phyloP scores from a whole-genome alignment of 2,888 invertebrate genomes.

The Syritta pipiens region DNA sequence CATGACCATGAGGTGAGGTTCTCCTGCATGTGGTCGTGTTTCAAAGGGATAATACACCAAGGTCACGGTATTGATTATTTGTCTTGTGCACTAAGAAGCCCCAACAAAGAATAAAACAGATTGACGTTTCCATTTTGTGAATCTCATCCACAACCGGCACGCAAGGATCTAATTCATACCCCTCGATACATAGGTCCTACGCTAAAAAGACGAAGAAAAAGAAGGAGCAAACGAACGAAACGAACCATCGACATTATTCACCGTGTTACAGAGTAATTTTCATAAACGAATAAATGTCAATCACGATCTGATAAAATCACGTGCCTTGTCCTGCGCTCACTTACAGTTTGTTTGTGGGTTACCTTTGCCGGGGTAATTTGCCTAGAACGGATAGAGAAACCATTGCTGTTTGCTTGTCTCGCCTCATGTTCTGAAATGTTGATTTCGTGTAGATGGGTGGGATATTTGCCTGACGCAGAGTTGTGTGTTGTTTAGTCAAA shows the following conservation, averaged over 20 bases:
- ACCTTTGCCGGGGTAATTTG: slow-evolving; percentile 15
- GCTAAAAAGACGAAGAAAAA: no score
- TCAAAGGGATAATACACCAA: slow-evolving; percentile 40
- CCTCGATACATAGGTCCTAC: background rate
- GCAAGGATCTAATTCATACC: slow-evolving; percentile 40
- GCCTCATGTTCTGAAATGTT: slow-evolving; percentile 40
- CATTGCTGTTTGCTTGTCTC: slow-evolving; percentile 45
- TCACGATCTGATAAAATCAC: slow-evolving; percentile 63
- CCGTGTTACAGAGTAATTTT: slow-evolving; percentile 63
- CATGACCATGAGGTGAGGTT: slow-evolving; percentile 18
- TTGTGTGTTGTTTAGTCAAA: slow-evolving; percentile 44
- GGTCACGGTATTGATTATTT: slow-evolving; percentile 57
- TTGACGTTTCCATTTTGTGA: slow-evolving; percentile 22
- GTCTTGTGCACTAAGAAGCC: slow-evolving; percentile 30
- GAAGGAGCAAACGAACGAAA: no score
- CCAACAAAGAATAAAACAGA: slow-evolving; percentile 33
- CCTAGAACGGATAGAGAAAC: slow-evolving; percentile 21
- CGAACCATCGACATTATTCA: slow-evolving; percentile 44
- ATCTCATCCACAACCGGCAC: slow-evolving; percentile 47
- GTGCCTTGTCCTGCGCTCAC: slow-evolving; percentile 43
- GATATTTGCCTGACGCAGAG: slow-evolving; percentile 44
- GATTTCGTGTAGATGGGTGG: slow-evolving; percentile 31
- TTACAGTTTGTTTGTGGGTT: slow-evolving; percentile 22
- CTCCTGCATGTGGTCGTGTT: background rate
- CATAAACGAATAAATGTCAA: slow-evolving; percentile 64